These are phyloP conservation scores for Chelonus insularis DNA, from an alignment of 1,140 invertebrate genomes.

Conservation along the genomic window DNA sequence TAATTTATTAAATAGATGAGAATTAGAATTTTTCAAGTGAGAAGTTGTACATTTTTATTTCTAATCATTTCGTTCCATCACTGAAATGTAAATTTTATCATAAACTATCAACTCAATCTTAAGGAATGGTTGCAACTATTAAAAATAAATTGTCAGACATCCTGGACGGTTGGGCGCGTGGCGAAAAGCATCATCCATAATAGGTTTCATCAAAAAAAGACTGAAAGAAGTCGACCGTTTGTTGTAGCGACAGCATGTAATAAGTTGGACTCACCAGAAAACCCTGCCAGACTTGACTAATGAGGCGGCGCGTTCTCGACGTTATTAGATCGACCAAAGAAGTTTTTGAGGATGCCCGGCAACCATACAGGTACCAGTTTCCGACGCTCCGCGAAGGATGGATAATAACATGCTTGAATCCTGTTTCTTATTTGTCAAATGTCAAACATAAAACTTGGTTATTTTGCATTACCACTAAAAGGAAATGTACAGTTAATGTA, in stretches of 20 bases:
- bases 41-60: no score
- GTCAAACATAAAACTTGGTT: conserved; percentile 49
- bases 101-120: not conserved
- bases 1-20: no score
- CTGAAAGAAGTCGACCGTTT: not conserved
- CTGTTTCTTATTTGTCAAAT: conserved; percentile 62
- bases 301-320: conserved; percentile 59
- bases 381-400: conserved; percentile 50
- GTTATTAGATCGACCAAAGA: conserved; percentile 60
- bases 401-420: conserved; percentile 60
- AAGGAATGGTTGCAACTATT: conserved; percentile 1
- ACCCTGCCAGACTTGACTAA: conserved; percentile 50
- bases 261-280: conserved; percentile 19
- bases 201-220: not conserved
- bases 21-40: no score
- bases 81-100: not conserved
- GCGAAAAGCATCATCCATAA: conserved; percentile 2
- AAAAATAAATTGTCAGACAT: not conserved
- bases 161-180: not conserved
- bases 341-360: conserved; percentile 56
- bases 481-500: conserved; percentile 39
- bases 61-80: no score
- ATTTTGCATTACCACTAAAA: conserved; percentile 40
- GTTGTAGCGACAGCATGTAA: conserved; percentile 11
- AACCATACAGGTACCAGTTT: conserved; percentile 21